A percentile compares a stretch with the other conserved stretches of the same genome.
These are phyloP conservation scores for Corythoichthys haematopterus DNA, from an alignment of 2,113 vertebrate genomes.

Conservation along the genomic window DNA sequence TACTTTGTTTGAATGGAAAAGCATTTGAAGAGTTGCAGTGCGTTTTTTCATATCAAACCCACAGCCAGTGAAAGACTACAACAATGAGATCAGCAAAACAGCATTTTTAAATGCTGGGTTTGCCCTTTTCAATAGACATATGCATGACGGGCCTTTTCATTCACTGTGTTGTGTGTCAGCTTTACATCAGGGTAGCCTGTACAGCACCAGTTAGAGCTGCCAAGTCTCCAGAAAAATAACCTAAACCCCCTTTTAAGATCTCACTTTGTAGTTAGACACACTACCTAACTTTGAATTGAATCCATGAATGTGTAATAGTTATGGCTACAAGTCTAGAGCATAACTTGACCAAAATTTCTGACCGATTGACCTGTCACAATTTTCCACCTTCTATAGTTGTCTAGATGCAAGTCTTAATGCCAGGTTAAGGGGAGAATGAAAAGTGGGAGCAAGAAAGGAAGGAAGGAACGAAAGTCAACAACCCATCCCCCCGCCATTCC, in stretches of 20 bases:
- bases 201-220: constrained; percentile 4
- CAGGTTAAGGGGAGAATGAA: no score
- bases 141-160: neutral
- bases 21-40: neutral
- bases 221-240: constrained; percentile 39
- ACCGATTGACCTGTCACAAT: no score
- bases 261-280: no score
- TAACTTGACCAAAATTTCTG: no score
- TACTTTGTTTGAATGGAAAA: neutral
- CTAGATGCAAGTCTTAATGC: no score
- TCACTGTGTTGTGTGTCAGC: constrained; percentile 6
- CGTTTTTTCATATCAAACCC: neutral
- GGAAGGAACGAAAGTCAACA: no score
- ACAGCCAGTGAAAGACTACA: neutral
- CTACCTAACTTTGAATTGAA: no score
- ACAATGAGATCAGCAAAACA: neutral
- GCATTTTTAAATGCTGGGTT: constrained; percentile 2
- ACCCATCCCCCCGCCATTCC: no score
- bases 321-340: no score
- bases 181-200: neutral
- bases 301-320: no score
- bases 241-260: constrained; percentile 11
- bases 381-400: no score
- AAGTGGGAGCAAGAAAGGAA: no score
- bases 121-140: neutral